These are phyloP conservation scores for Protomyctophum bolini DNA, from an alignment of 2,113 vertebrate species.

Conservation along the genomic window DNA sequence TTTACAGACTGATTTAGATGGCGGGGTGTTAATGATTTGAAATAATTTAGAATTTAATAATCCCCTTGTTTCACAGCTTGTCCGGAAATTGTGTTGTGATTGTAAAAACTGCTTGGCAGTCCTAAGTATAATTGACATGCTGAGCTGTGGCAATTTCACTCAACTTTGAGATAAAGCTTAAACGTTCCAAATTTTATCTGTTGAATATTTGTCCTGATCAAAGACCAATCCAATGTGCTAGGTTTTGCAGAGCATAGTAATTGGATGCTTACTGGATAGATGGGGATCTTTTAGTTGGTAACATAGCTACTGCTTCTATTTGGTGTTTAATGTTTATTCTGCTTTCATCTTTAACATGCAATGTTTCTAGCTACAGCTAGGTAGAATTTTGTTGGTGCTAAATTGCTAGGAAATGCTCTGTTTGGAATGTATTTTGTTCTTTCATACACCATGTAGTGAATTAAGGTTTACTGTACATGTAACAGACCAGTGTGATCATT, in stretches of 20 bases:
- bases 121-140: conserved; percentile 25
- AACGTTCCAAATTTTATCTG: conserved; percentile 17
- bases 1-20: conserved; percentile 5
- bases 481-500: conserved; percentile 8
- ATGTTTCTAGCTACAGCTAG: conserved; percentile 5
- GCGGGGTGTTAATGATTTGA: conserved; percentile 19
- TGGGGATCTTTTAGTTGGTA: conserved; percentile 10
- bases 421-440: neutral
- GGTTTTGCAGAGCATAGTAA: conserved; percentile 13
- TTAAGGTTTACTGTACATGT: conserved; percentile 8
- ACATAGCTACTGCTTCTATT: conserved; percentile 10
- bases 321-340: conserved; percentile 26
- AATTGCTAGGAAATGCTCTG: neutral
- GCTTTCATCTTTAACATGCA: conserved; percentile 14
- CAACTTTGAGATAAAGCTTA: conserved; percentile 35
- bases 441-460: conserved; percentile 17
- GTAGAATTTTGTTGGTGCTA: neutral
- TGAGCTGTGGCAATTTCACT: conserved; percentile 27
- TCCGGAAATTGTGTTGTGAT: conserved; percentile 16
- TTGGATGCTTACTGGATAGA: neutral
- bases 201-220: conserved; percentile 38
- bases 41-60: conserved; percentile 12
- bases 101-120: conserved; percentile 10
- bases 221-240: conserved; percentile 23
- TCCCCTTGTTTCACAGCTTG: conserved; percentile 11